Evolutionary conservation across 2,888 invertebrate species (phyloP), one percentile per base, ranked within the genome.

Genomic region (Amaurobius ferox): DNA sequence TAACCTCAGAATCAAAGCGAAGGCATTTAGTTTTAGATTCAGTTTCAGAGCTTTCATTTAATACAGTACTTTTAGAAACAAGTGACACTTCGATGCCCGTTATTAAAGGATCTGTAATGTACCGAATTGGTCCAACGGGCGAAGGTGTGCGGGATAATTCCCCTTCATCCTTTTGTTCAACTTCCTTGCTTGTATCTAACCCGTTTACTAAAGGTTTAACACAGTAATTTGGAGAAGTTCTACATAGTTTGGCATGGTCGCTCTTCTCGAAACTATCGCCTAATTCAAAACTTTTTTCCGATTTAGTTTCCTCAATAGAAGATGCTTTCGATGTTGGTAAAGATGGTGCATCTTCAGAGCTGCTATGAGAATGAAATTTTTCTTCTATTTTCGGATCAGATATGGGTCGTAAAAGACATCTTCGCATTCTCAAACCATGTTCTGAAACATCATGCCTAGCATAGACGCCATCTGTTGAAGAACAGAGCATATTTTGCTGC

Each of bases 111-210:
- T 85, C 85, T 23, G 85, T 85, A 3, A 85, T 85, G 44, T 85
- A 85, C 19, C 64, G 32, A 68, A 85, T 72, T 16, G 85, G 85
- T 3, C 85, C 85, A 26, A 85, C 67, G 0, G 85, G 85, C 1
- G 78, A 78, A 6, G 85, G 85, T 5, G 85, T 85, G 2, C 73
- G 67, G 13, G 85, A 85, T n/a, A 85, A 28, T n/a, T 85, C 85
- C 0, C 78, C 85, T 30, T 83, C 83, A 6, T 70, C 39, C 30
- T 71, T 77, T 23, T 71, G 64, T 23, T 77, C 76, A 16, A 13
- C 13, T 16, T 66, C 71, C 39, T 48, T 61, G 5, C 40, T 74
- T 23, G 11, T 26, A 26, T 26, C 32, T 19, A 35, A 19, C 11
- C 55, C 73, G 3, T 35, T 16, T 32, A 66, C 9, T 0, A 26